Evolutionary conservation across 2,113 vertebrate genomes (phyloP).

Genomic region (Brienomyrus longianalis): DNA sequence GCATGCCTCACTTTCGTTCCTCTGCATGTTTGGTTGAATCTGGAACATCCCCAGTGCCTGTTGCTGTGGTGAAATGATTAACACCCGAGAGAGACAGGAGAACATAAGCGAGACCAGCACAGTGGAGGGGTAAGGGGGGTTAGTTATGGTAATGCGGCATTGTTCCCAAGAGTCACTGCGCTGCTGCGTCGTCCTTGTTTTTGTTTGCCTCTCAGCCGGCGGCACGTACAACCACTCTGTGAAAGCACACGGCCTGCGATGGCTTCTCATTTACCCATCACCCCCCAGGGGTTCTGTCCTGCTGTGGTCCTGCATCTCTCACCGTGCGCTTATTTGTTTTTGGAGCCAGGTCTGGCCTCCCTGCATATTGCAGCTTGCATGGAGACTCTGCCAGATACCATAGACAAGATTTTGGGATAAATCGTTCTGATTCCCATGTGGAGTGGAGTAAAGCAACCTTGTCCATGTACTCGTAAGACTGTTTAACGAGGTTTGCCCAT

Average conservation of each 20-base stretch:
- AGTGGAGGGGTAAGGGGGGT: not conserved
- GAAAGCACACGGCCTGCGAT: not conserved
- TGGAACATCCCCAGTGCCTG: not conserved
- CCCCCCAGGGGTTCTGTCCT: not conserved
- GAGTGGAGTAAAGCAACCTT: not conserved
- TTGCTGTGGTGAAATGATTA: not conserved
- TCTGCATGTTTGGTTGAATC: not conserved
- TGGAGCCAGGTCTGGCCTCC: not conserved
- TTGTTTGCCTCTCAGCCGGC: not conserved
- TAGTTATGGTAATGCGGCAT: not conserved
- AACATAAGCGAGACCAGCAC: not conserved
- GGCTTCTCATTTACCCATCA: not conserved
- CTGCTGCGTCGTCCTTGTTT: not conserved
- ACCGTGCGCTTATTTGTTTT: not conserved
- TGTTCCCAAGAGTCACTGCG: not conserved
- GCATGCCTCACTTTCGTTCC: not conserved
- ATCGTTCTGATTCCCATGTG: not conserved
- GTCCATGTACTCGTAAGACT: not conserved
- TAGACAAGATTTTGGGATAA: not conserved
- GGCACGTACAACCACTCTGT: not conserved
- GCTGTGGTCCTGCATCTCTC: not conserved
- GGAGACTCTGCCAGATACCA: not conserved
- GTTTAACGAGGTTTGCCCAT: not conserved
- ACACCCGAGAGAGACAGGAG: not conserved
- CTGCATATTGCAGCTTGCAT: not conserved